Conservation (phyloP, 1,140 invertebrate species). For the Heliconius nattereri region DNA sequence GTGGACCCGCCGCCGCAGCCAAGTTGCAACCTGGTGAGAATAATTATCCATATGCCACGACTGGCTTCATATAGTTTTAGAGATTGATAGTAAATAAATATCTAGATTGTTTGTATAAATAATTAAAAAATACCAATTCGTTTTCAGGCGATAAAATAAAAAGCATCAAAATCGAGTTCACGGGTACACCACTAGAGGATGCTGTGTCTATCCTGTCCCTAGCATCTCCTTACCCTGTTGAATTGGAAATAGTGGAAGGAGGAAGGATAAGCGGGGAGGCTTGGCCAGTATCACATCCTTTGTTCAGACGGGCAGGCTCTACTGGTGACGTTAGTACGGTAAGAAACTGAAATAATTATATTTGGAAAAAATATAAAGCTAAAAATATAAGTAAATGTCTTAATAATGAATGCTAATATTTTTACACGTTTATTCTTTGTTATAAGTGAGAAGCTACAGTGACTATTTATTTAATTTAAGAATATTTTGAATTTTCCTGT, state of each 20-base stretch:
- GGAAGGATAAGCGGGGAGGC: slow-evolving; percentile 59
- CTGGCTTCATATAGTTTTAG: too few relatives aligned
- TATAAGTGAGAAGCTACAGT: too few relatives aligned
- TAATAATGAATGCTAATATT: too few relatives aligned
- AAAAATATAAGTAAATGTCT: too few relatives aligned
- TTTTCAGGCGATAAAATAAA: slow-evolving; percentile 92
- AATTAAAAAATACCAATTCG: not conserved
- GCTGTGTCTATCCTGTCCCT: slow-evolving; percentile 94
- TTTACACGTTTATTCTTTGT: too few relatives aligned
- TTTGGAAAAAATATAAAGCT: not conserved
- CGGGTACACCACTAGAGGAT: slow-evolving; percentile 94
- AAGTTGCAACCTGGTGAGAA: slow-evolving; percentile 89
- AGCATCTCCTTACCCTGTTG: slow-evolving; percentile 91
- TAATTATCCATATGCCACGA: not conserved
- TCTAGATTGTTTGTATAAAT: too few relatives aligned
- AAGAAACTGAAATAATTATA: slow-evolving; percentile 16
- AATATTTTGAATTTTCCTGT: too few relatives aligned
- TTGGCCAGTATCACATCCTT: slow-evolving; percentile 58
- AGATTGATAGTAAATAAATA: too few relatives aligned
- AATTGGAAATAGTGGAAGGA: slow-evolving; percentile 66
- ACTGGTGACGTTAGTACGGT: slow-evolving; percentile 80
- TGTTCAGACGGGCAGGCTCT: slow-evolving; percentile 73
- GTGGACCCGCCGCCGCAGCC: slow-evolving; percentile 93
- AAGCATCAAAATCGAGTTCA: slow-evolving; percentile 92
- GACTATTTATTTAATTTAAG: too few relatives aligned